Evolutionary conservation across 1,140 invertebrate species (phyloP), one percentile per base, ranked within the genome.

Genomic region (Pemphigus obesinymphae): DNA sequence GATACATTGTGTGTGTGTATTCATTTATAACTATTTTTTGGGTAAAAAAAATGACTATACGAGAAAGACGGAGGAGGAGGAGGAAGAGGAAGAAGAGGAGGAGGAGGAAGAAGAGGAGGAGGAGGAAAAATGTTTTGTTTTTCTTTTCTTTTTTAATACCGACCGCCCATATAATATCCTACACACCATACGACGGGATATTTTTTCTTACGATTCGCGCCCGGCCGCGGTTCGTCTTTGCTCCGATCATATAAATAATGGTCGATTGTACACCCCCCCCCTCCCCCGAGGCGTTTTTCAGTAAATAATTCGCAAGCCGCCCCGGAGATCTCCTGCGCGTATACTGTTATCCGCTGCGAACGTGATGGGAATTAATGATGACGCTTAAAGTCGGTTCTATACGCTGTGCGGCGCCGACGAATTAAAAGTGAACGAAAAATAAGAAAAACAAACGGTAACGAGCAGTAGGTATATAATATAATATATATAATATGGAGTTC

Each of bases 361-460:
- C 66, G 66, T 70, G 66, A 45, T 70, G 23, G 37, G 66, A 70
- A 70, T 70, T 70, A 70, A 70, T 70, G 66, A 70, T 45, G 66
- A 70, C 5, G 66, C 37, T 70, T 70, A 70, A 70, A 70, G 66
- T 70, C 26, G 66, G 34, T 26, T 45, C 23, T 26, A 43, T n/a
- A n/a, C n/a, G n/a, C 37, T 7, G 15, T 13, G n/a, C 23, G 26
- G 13, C 40, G 13, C n/a, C n/a, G n/a, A 45, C 37, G 23, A 43
- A 70, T 70, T 45, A 45, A 70, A 70, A 70, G 66, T 37, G 37
- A 37, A 31, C 26, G n/a, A n/a, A n/a, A 63, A 63, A 23, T 20
- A 66, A 37, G 34, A 23, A 66, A 66, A 66, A 40, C 20, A 66
- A 66, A 66, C 63, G n/a, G n/a, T 66, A 66, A 66, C 20, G 20